Conservation (phyloP, 2,797 vertebrate genomes). For the Centroberyx gerrardi region DNA sequence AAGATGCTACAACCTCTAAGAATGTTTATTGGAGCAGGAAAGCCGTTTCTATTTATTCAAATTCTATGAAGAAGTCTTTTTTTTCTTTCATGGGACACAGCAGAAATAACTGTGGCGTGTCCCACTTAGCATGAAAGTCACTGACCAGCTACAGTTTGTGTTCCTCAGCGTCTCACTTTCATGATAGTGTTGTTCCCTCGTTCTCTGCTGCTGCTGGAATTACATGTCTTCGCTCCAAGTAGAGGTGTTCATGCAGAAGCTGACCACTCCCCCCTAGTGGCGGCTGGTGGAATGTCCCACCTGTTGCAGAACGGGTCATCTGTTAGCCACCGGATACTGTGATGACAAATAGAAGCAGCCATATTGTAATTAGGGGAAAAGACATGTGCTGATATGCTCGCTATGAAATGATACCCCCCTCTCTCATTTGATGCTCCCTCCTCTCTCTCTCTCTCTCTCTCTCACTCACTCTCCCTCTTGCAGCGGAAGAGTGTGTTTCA, state of each 20-base stretch:
- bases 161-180: no score
- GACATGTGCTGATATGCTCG: slow-evolving; percentile 77
- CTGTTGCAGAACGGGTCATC: slow-evolving; percentile 72
- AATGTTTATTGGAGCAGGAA: no score
- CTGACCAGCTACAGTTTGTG: no score
- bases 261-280: slow-evolving; percentile 81
- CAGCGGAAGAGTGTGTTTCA: slow-evolving; percentile 90
- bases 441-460: slow-evolving; percentile 20
- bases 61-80: no score
- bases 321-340: slow-evolving; percentile 81
- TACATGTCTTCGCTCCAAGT: neutral
- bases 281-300: slow-evolving; percentile 61
- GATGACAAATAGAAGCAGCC: slow-evolving; percentile 82
- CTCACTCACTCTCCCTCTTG: slow-evolving; percentile 36
- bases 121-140: no score
- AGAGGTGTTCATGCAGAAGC: slow-evolving; percentile 11
- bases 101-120: no score
- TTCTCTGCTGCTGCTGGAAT: neutral
- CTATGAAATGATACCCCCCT: slow-evolving; percentile 63
- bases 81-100: no score
- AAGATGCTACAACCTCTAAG: no score
- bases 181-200: neutral
- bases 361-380: slow-evolving; percentile 82
- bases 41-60: no score
- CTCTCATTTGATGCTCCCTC: slow-evolving; percentile 55